Percentiles rank a stretch among this genome's conserved stretches.
These are phyloP conservation scores for Eulemur rufifrons DNA, from an alignment of 2,113 vertebrate species.

Conservation along the genomic window DNA sequence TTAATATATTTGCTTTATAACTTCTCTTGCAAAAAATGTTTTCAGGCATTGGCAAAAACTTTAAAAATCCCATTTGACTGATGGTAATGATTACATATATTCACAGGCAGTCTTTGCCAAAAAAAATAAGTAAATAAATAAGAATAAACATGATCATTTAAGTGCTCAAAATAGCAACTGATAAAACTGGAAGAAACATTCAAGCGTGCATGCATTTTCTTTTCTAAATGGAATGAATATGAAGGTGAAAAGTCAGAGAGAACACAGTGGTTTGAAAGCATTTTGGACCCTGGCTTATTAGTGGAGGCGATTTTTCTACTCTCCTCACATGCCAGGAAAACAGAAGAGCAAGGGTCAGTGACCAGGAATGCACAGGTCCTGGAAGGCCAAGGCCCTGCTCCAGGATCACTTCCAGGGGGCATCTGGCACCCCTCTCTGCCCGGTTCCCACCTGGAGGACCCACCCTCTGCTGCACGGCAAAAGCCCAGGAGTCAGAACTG, in stretches of 20 bases:
- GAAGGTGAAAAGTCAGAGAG: neutral
- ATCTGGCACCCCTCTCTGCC: neutral
- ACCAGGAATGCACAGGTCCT: neutral
- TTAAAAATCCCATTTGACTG: neutral
- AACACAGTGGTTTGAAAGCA: neutral
- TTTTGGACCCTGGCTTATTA: neutral
- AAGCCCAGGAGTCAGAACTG: neutral
- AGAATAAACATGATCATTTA: neutral
- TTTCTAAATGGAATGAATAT: neutral
- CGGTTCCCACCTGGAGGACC: neutral
- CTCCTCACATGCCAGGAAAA: neutral
- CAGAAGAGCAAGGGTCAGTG: neutral
- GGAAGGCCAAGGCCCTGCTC: neutral
- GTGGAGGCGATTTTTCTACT: neutral
- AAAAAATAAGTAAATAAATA: no score
- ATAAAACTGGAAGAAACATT: conserved; percentile 29
- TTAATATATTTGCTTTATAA: conserved; percentile 38
- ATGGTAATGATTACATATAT: neutral
- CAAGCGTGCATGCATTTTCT: neutral
- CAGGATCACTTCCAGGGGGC: neutral
- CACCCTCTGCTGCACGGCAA: neutral
- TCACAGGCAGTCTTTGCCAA: no score
- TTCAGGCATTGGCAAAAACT: conserved; percentile 10
- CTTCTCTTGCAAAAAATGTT: neutral
- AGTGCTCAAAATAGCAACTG: neutral